Evolutionary conservation across 2,797 vertebrate species (phyloP).

Genomic region (Scolopax bukidnonensis): DNA sequence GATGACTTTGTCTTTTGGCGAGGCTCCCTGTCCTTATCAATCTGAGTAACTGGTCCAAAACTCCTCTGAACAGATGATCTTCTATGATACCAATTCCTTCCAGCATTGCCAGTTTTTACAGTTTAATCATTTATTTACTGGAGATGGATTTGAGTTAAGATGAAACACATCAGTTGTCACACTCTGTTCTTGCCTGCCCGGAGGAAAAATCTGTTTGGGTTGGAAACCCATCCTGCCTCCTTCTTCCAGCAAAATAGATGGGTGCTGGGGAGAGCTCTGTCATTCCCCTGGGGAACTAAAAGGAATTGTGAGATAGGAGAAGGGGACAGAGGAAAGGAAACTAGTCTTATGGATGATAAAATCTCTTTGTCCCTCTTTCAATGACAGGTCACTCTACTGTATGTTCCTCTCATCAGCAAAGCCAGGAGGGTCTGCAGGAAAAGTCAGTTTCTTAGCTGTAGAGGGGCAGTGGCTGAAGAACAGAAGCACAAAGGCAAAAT

Average conservation of each 20-base stretch:
- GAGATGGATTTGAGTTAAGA: neutral
- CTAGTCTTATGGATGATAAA: neutral
- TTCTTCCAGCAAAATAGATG: neutral
- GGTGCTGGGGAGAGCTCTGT: neutral
- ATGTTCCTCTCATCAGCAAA: neutral
- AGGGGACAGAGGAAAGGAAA: neutral
- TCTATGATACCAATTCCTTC: neutral
- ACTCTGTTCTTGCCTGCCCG: neutral
- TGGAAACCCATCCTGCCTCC: neutral
- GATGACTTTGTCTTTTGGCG: neutral
- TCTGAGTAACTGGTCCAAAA: neutral
- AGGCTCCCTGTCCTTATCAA: neutral
- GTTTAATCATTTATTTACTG: neutral
- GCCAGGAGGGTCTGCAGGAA: neutral
- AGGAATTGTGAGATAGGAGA: neutral
- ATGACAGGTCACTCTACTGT: neutral
- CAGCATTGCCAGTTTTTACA: neutral
- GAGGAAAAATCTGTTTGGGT: neutral
- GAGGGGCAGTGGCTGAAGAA: neutral
- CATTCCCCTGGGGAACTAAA: neutral
- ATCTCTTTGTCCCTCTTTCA: neutral
- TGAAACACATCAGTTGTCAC: neutral
- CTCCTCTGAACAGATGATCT: neutral
- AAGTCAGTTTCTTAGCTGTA: neutral
- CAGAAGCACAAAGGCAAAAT: neutral